These are phyloP conservation scores for Himalopsyche kuldschensis DNA, from an alignment of 2,888 invertebrate species.

Conservation along the genomic window DNA sequence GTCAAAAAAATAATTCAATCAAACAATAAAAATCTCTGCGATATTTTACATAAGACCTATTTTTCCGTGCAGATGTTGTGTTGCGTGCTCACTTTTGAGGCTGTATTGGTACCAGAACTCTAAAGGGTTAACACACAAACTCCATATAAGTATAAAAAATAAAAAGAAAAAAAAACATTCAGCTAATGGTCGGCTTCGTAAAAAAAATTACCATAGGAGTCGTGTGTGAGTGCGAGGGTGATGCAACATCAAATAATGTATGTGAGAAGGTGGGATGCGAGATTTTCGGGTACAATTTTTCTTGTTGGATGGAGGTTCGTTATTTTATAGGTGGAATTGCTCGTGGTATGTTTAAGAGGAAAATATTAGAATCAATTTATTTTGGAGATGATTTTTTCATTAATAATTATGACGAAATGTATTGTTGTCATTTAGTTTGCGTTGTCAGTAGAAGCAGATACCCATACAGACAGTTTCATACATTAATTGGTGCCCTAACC, in stretches of 20 bases:
- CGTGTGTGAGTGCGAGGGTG: conserved; percentile 18
- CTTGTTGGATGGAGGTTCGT: conserved; percentile 30
- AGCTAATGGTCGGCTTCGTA: conserved; percentile 35
- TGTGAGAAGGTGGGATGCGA: conserved; percentile 9
- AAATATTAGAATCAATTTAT: not conserved
- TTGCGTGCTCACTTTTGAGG: not conserved
- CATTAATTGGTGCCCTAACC: too few species aligned
- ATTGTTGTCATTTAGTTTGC: too few species aligned
- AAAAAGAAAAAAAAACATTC: conserved; percentile 36
- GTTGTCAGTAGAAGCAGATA: too few species aligned
- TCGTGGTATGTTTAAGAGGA: conserved; percentile 9
- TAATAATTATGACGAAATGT: not conserved
- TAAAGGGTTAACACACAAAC: conserved; percentile 35
- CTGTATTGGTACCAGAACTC: not conserved
- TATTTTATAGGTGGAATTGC: conserved; percentile 27
- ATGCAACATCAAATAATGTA: conserved; percentile 13
- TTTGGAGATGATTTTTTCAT: not conserved
- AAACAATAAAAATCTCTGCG: not conserved
- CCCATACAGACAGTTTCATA: too few species aligned
- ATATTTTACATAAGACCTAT: not conserved
- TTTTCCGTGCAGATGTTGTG: not conserved
- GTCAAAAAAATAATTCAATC: not conserved
- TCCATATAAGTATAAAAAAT: conserved; percentile 30
- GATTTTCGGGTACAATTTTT: conserved; percentile 29
- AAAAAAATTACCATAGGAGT: conserved; percentile 34